phyloP scores from a whole-genome alignment of 2,797 vertebrate genomes.

The Acrossocheilus wenchowensis region DNA sequence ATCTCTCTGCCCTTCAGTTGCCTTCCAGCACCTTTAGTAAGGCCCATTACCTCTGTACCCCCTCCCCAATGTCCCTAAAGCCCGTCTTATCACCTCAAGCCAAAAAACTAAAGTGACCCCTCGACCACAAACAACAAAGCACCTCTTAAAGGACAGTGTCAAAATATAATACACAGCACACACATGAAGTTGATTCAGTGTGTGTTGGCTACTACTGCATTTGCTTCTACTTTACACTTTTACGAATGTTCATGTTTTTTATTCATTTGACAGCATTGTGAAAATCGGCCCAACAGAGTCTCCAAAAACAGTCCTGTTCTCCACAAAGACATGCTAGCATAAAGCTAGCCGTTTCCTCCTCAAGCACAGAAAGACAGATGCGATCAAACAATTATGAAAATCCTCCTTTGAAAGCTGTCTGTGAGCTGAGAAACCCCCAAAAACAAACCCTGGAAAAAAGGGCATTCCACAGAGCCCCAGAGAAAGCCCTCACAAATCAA shows the following conservation, averaged over 20 bases:
- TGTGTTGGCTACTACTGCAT: neutral
- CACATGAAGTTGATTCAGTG: neutral
- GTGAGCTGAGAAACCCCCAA: conserved; percentile 55
- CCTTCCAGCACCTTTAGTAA: conserved; percentile 59
- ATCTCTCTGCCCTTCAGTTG: conserved; percentile 58
- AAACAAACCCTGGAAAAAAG: conserved; percentile 59
- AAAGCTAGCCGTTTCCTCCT: conserved; percentile 12
- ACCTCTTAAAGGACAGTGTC: conserved; percentile 19
- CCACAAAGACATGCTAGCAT: neutral
- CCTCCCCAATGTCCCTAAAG: conserved; percentile 46
- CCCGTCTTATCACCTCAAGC: conserved; percentile 45
- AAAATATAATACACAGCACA: conserved; percentile 17
- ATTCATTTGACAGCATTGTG: neutral
- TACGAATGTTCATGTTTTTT: neutral
- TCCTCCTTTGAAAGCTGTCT: conserved; percentile 55
- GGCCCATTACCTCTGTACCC: conserved; percentile 57
- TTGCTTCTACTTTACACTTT: neutral
- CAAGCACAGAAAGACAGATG: conserved; percentile 64
- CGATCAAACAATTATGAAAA: conserved; percentile 63
- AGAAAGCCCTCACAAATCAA: conserved; percentile 58
- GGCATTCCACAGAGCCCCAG: conserved; percentile 35
- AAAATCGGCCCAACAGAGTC: neutral
- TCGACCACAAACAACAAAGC: conserved; percentile 29
- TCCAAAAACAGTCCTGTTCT: neutral
- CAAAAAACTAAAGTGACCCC: conserved; percentile 43